Conservation (phyloP, 1,140 invertebrate genomes). For the Philotrypesis tridentata region DNA sequence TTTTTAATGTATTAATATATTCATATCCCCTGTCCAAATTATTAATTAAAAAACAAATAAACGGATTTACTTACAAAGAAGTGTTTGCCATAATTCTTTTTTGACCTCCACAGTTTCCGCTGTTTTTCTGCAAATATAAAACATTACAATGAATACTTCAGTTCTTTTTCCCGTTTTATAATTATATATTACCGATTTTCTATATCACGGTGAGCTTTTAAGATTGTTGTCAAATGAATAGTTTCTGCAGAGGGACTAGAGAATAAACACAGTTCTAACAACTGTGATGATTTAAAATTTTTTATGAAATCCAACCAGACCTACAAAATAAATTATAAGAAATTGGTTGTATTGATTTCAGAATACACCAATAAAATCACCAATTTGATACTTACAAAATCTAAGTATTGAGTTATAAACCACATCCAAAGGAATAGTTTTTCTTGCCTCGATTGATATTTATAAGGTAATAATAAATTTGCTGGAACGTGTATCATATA, state of each 20-base stretch:
- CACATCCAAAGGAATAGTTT: constrained; percentile 26
- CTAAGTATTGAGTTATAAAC: constrained; percentile 24
- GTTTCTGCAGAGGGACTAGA: constrained; percentile 15
- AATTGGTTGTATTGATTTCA: background rate
- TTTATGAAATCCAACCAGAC: constrained; percentile 20
- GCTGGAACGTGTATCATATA: constrained; percentile 26
- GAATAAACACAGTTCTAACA: constrained; percentile 23
- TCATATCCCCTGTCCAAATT: background rate
- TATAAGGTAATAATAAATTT: constrained; percentile 36
- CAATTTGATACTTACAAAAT: constrained; percentile 32
- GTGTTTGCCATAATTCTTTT: constrained; percentile 45
- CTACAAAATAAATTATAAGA: constrained; percentile 8
- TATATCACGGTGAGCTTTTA: constrained; percentile 8
- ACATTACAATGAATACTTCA: background rate
- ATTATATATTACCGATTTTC: constrained; percentile 18
- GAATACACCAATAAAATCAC: background rate
- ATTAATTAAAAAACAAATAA: background rate
- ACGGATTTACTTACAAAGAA: constrained; percentile 30
- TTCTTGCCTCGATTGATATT: constrained; percentile 25
- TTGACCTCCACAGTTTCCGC: background rate
- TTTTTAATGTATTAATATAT: background rate
- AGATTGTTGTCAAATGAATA: constrained; percentile 37
- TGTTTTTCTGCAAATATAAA: constrained; percentile 6
- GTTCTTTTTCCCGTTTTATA: background rate
- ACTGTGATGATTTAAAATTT: constrained; percentile 5